phyloP scores from a whole-genome alignment of 2,113 vertebrate species.

The Malurus melanocephalus region DNA sequence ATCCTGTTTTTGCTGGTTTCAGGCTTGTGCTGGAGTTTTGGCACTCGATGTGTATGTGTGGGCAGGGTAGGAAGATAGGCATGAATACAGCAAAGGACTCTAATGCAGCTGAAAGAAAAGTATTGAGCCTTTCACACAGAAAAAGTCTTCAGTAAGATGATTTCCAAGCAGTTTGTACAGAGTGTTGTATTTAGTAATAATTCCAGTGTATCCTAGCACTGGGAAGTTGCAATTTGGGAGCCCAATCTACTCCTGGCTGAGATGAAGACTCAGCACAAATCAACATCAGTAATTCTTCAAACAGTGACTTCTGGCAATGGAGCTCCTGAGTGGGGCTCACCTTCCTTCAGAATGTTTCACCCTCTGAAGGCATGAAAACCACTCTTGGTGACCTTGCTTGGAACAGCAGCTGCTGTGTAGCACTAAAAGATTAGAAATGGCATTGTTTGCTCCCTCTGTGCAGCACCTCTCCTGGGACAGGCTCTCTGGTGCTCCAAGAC shows the following conservation, averaged over 20 bases:
- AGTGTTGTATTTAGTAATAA: not conserved
- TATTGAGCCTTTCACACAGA: not conserved
- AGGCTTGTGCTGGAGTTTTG: not conserved
- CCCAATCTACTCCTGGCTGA: not conserved
- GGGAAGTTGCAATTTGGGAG: not conserved
- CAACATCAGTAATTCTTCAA: not conserved
- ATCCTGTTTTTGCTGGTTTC: constrained; percentile 32
- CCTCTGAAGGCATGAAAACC: not conserved
- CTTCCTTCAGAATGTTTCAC: not conserved
- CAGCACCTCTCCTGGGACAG: not conserved
- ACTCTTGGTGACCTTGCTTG: not conserved
- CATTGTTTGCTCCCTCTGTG: not conserved
- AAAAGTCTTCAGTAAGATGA: not conserved
- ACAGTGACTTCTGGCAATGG: not conserved
- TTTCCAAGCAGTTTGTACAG: not conserved
- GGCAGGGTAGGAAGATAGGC: not conserved
- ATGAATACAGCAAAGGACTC: not conserved
- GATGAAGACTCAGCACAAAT: not conserved
- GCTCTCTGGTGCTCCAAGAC: not conserved
- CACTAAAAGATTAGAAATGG: not conserved
- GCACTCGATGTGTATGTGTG: not conserved
- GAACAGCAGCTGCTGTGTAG: not conserved
- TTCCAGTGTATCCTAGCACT: not conserved
- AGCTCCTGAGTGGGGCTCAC: not conserved
- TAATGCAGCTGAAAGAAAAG: not conserved